Evolutionary conservation across 2,797 vertebrate species (phyloP), one percentile per base, ranked within the genome.

Genomic region (Hippopotamyrus pictus): DNA sequence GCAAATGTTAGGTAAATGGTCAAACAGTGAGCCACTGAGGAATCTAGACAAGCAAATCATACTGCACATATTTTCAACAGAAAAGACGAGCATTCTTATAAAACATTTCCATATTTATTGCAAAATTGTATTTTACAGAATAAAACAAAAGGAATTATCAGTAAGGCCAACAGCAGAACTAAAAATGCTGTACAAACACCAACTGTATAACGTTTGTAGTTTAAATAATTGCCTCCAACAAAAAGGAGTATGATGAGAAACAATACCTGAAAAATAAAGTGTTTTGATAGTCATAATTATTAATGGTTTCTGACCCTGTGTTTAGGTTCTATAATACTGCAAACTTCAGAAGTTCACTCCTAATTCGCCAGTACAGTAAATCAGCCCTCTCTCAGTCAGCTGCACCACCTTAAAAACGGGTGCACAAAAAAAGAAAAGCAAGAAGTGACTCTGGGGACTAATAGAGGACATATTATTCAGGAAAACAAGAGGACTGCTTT

Each of bases 121-220:
- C 94, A 96, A 97, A 97, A 96, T 96, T 96, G 94, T 95, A 95
- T 96, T 96, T 94, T 96, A 96, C 96, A 96, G 94, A 96, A 95
- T 95, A 95, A 90, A 96, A 96, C 95, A 94, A 95, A 95, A 95
- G 94, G 93, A 95, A 95, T 92, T 93, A 94, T 96, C 95, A 96
- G 94, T 96, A 96, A 96, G 96, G 96, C 96, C 95, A 94, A 96
- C 95, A 95, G 95, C 91, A 94, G 93, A 95, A 95, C 93, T 94
- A 90, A 90, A 93, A 94, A 94, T 94, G 94, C 94, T 94, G 93
- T 95, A 96, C 94, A 96, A 94, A 95, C 93, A 95, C 94, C 92
- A 93, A 95, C 89, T 92, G 92, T 94, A 96, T 95, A 84, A 84
- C 92, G 91, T 93, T 90, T 94, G 91, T 95, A 91, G 93, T 92